These are phyloP conservation scores for Tachysurus fulvidraco DNA, from an alignment of 2,113 vertebrate species.

Conservation along the genomic window DNA sequence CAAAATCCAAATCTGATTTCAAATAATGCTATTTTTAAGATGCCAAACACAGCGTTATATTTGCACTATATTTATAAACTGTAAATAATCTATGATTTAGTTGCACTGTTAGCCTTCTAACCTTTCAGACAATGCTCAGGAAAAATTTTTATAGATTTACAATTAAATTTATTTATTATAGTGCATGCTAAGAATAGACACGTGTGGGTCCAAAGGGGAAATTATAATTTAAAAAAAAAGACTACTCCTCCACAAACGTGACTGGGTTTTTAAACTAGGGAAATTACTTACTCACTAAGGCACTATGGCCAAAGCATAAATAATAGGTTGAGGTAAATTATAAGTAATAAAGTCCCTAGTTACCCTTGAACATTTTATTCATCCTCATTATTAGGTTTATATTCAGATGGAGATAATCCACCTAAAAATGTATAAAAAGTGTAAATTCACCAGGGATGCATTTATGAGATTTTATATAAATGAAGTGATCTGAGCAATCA, in stretches of 20 bases:
- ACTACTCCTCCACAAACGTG: no score
- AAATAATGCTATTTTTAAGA: neutral
- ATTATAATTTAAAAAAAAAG: neutral
- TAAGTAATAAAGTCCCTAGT: neutral
- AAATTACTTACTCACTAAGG: neutral
- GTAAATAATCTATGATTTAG: neutral
- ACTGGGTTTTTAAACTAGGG: neutral
- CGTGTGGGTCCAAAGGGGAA: neutral
- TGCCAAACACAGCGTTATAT: neutral
- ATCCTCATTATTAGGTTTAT: neutral
- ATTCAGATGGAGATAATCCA: neutral
- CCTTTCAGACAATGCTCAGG: neutral
- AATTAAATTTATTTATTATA: neutral
- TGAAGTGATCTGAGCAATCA: neutral
- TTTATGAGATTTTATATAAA: neutral
- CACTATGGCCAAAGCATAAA: neutral
- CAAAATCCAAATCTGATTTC: neutral
- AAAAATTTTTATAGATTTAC: neutral
- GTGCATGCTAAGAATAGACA: neutral
- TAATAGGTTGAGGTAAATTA: neutral
- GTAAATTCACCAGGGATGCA: neutral
- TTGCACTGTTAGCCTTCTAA: neutral
- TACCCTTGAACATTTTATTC: neutral
- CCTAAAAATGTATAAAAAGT: neutral
- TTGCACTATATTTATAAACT: neutral